Base-by-base conservation (phyloP, 2,797 vertebrate genomes). In the Hapalemur alaotrensis region DNA sequence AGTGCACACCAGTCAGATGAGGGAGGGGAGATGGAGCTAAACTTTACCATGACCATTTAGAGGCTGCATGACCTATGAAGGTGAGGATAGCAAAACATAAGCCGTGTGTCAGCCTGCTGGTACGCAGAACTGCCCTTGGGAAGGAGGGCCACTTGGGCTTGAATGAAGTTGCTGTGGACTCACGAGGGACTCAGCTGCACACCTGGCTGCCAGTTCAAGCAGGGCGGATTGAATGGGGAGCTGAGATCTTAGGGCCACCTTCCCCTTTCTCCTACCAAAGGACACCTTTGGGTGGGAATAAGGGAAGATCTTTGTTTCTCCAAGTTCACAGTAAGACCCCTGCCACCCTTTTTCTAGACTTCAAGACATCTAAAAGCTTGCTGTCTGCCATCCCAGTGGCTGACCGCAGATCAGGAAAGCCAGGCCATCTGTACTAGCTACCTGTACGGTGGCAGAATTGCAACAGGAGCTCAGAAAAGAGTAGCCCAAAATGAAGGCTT, bases 51-150 rank as follows among this genome's bases (percentile, higher is more conserved):
- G 7, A 7, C 18, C 22, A 14, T 6, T 10, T 32, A 54, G 52
- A 87, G 48, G 70, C 32, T 59, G n/a, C 48, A 32, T 20, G 38
- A 14, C 57, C 23, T 9, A 2, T 11, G 32, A 46, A 5, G 28
- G 57, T 6, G 70, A 63, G 17, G 70, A 52, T 7, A 30, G 1
- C 11, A 50, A 11, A 17, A 22, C 3, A 10, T 0, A 1, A 5
- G 20, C 0, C 1, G 5, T 0, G 2, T 0, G 3, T 0, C 6
- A 4, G 23, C 1, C 20, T 70, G 35, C 5, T 4, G 12, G 13
- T 4, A 52, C 32, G 61, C 28, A 54, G 22, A 12, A 14, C 43
- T 20, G 75, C 79, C 20, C 7, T 0, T 0, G 5, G 25, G 10
- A 20, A 2, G n/a, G 50, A 38, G 30, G 38, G 59, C 13, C 28